phyloP scores from a whole-genome alignment of 2,888 invertebrate genomes.

The Chaitophorus viminalis region DNA sequence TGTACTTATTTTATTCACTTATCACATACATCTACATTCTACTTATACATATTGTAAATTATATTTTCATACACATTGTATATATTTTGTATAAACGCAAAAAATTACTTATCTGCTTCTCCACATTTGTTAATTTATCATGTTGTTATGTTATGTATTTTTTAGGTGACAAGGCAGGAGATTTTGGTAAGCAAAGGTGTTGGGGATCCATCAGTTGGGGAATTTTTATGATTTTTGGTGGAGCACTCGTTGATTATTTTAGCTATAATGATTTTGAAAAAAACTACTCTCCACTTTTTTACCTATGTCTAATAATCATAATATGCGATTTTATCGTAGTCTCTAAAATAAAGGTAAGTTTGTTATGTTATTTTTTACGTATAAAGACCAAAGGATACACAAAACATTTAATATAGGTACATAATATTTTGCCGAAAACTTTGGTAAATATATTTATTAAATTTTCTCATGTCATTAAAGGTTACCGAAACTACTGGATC shows the following conservation, averaged over 20 bases:
- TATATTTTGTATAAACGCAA: too few species aligned
- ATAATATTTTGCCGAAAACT: too few species aligned
- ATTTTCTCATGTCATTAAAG: constrained; percentile 1
- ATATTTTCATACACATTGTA: too few species aligned
- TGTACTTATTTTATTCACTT: too few species aligned
- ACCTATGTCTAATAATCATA: constrained; percentile 17
- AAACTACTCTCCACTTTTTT: constrained; percentile 54
- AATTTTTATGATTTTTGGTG: constrained; percentile 38
- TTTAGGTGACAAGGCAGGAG: constrained; percentile 43
- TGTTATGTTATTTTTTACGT: not conserved
- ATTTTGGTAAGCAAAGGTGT: constrained; percentile 59
- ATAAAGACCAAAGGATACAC: too few species aligned
- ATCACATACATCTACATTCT: too few species aligned
- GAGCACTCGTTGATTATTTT: constrained; percentile 58
- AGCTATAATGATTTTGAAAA: constrained; percentile 55
- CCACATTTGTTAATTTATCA: not conserved
- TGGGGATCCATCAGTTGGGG: constrained; percentile 63
- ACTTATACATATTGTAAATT: too few species aligned
- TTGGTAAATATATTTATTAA: not conserved
- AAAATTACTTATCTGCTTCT: too few species aligned
- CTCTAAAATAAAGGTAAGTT: constrained; percentile 40
- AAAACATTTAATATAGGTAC: not conserved
- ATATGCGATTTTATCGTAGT: not conserved
- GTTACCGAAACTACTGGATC: constrained; percentile 31
- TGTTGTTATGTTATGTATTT: not conserved